Evolutionary conservation across 1,140 invertebrate genomes (phyloP).

Genomic region (Heliconius hermathena): DNA sequence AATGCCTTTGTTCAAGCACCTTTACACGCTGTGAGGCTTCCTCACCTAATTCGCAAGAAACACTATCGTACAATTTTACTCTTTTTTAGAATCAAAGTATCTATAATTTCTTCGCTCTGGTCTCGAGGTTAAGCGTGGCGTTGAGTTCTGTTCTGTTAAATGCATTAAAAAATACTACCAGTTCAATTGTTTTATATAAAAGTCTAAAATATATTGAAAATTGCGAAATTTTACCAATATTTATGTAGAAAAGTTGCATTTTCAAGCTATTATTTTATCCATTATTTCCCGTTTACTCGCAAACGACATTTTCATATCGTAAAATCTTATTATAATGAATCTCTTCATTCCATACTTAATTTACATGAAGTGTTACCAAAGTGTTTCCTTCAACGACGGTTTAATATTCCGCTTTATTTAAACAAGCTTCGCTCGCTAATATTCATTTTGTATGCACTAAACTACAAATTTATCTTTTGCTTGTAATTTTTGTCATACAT

Average conservation of each 20-base stretch:
- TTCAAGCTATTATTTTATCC: neutral
- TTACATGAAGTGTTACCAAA: slow-evolving; percentile 68
- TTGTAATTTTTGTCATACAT: neutral
- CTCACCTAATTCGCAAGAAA: slow-evolving; percentile 53
- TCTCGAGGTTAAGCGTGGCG: no score
- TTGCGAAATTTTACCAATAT: neutral
- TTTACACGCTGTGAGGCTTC: slow-evolving; percentile 30
- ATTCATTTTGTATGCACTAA: slow-evolving; percentile 51
- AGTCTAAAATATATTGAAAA: no score
- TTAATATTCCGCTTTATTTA: slow-evolving; percentile 66
- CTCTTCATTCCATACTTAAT: slow-evolving; percentile 57
- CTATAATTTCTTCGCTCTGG: no score
- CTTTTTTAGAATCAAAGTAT: neutral
- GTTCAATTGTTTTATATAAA: neutral
- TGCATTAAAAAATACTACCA: no score
- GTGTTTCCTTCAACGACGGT: slow-evolving; percentile 63
- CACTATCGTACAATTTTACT: slow-evolving; percentile 23
- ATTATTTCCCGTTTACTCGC: slow-evolving; percentile 40
- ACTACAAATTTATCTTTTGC: neutral
- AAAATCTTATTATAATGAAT: slow-evolving; percentile 66
- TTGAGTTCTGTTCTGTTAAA: no score
- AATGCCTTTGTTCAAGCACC: slow-evolving; percentile 46
- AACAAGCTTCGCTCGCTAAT: slow-evolving; percentile 52
- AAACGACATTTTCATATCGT: slow-evolving; percentile 55
- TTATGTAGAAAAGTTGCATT: neutral